phyloP scores from a whole-genome alignment of 2,888 invertebrate genomes.

The Leptinotarsa tumamoca region DNA sequence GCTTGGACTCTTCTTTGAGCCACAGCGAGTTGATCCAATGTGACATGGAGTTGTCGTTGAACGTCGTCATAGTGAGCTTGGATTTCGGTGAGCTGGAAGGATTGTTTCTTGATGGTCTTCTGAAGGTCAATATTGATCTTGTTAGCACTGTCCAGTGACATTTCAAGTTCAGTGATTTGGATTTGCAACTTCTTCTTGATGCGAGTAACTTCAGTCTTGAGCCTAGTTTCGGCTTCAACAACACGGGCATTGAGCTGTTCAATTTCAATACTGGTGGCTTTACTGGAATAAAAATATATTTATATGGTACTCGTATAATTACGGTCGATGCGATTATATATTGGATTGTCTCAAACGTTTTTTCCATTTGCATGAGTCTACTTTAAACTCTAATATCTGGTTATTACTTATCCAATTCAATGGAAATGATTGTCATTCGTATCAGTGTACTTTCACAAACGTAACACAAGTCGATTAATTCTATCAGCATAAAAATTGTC shows the following conservation, averaged over 20 bases:
- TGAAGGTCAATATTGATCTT: constrained; percentile 97
- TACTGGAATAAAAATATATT: constrained; percentile 71
- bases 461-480: too few relatives aligned
- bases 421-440: too few relatives aligned
- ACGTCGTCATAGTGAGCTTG: constrained; percentile 97
- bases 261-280: constrained; percentile 96
- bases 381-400: too few relatives aligned
- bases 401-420: too few relatives aligned
- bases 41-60: constrained; percentile 95
- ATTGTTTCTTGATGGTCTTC: constrained; percentile 98
- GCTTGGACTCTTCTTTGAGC: constrained; percentile 92
- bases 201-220: constrained; percentile 95
- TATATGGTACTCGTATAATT: not conserved
- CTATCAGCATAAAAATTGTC: too few relatives aligned
- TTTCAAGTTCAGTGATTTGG: constrained; percentile 96
- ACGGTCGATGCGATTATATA: too few relatives aligned
- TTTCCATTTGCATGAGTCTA: too few relatives aligned
- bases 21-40: constrained; percentile 92
- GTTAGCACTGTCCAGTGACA: constrained; percentile 97
- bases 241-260: constrained; percentile 95
- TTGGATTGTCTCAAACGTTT: too few relatives aligned
- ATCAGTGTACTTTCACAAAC: too few relatives aligned
- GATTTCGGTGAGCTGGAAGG: constrained; percentile 89
- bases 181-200: constrained; percentile 99
- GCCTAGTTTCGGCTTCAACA: constrained; percentile 94